Conservation (phyloP, 2,797 vertebrate species). For the Anisognathus igniventris region DNA sequence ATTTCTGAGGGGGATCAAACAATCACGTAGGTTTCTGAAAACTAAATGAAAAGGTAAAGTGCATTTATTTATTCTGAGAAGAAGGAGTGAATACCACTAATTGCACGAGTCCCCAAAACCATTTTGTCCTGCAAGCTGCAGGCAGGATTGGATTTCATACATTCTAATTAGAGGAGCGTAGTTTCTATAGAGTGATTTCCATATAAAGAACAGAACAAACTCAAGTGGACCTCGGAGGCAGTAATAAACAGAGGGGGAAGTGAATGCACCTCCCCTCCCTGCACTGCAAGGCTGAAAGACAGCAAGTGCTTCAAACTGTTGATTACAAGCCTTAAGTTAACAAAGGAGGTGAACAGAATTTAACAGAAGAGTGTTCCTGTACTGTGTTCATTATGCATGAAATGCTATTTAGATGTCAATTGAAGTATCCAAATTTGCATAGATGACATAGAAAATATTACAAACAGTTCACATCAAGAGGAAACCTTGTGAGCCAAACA, state of each 20-base stretch:
- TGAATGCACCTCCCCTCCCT: background rate
- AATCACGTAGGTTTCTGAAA: conserved; percentile 8
- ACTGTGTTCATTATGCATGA: conserved; percentile 47
- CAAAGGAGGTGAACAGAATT: conserved; percentile 24
- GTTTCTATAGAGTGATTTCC: conserved; percentile 28
- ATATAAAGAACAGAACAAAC: conserved; percentile 19
- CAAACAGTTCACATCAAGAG: conserved; percentile 54
- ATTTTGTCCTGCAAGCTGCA: background rate
- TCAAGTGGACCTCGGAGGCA: background rate
- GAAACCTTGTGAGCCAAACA: conserved; percentile 35
- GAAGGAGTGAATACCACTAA: conserved; percentile 8
- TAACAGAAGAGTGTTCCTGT: conserved; percentile 45
- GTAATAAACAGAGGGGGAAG: background rate
- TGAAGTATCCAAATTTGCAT: conserved; percentile 62
- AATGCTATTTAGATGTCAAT: conserved; percentile 58
- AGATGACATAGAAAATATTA: conserved; percentile 27
- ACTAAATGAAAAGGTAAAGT: conserved; percentile 36
- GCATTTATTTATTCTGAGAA: background rate
- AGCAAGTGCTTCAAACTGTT: conserved; percentile 1
- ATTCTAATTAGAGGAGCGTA: conserved; percentile 13
- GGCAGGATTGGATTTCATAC: background rate
- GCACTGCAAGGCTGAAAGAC: background rate
- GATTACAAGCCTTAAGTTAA: conserved; percentile 1
- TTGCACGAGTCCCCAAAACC: background rate
- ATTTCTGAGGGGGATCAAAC: conserved; percentile 5